Evolutionary conservation across 1,140 invertebrate species (phyloP).

Genomic region (Aphelenchoides besseyi): DNA sequence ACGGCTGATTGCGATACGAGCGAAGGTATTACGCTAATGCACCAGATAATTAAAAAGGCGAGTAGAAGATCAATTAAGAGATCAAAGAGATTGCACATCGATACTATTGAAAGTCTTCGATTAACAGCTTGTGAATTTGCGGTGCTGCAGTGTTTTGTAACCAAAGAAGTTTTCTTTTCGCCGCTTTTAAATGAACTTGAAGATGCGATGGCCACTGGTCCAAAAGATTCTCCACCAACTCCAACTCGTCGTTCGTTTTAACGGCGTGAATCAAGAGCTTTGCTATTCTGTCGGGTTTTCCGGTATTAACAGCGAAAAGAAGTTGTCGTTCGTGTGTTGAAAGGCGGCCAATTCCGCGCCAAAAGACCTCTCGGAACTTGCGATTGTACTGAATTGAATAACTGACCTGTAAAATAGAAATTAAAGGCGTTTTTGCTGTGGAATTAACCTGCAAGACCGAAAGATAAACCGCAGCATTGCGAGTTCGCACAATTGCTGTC

Average conservation of each 20-base stretch:
- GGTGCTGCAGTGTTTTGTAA: conserved; percentile 31
- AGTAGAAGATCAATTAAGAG: too few relatives aligned
- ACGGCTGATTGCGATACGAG: too few relatives aligned
- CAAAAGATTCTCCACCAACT: conserved; percentile 39
- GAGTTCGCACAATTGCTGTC: conserved; percentile 46
- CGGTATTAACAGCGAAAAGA: conserved; percentile 56
- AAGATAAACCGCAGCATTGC: conserved; percentile 56
- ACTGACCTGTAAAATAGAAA: conserved; percentile 33
- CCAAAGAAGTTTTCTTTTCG: conserved; percentile 40
- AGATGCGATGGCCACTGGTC: conserved; percentile 39
- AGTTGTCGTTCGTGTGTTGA: conserved; percentile 43
- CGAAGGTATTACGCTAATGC: too few relatives aligned
- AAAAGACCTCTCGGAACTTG: conserved; percentile 54
- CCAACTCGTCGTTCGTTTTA: conserved; percentile 47
- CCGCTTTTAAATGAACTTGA: conserved; percentile 39
- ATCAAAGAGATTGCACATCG: too few relatives aligned
- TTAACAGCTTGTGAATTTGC: conserved; percentile 37
- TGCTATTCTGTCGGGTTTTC: conserved; percentile 46
- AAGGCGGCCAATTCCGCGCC: conserved; percentile 42
- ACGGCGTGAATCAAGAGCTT: conserved; percentile 49
- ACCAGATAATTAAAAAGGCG: too few relatives aligned
- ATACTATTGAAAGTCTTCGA: conserved; percentile 24
- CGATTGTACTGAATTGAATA: conserved; percentile 57
- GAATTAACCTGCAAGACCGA: conserved; percentile 49
- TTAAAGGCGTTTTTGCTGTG: not conserved